Conservation (phyloP, 2,888 invertebrate genomes). For the Melanargia galathea region DNA sequence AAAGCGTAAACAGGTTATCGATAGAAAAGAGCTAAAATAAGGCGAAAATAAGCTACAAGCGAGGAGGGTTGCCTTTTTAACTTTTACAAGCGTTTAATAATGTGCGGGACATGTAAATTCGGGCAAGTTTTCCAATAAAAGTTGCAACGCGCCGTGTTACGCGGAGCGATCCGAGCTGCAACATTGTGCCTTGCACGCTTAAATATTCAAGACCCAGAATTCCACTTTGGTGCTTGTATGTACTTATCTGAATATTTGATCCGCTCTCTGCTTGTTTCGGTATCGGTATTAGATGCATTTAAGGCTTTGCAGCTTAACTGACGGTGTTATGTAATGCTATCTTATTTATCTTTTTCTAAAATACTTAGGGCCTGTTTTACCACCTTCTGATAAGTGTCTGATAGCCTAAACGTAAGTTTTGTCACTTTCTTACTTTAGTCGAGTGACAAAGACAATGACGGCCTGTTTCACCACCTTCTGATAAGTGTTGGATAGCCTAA, state of each 20-base stretch:
- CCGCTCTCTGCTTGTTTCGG: slow-evolving; percentile 6
- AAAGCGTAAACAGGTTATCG: neutral
- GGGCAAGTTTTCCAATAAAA: slow-evolving; percentile 78
- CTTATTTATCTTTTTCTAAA: neutral
- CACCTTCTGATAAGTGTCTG: no score
- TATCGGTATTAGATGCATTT: slow-evolving; percentile 11
- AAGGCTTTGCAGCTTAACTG: neutral
- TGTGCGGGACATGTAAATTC: slow-evolving; percentile 75
- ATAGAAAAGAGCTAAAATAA: neutral
- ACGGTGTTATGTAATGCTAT: neutral
- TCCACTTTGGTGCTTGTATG: slow-evolving; percentile 27
- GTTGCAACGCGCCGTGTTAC: slow-evolving; percentile 59
- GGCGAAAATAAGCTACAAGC: slow-evolving; percentile 6
- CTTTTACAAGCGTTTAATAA: slow-evolving; percentile 72
- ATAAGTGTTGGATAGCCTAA: no score
- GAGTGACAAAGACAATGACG: no score
- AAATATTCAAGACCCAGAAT: slow-evolving; percentile 41
- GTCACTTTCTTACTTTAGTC: no score
- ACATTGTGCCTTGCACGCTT: slow-evolving; percentile 44
- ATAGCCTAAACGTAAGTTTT: no score
- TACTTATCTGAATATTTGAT: slow-evolving; percentile 28
- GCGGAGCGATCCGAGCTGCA: slow-evolving; percentile 40
- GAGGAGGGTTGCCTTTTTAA: slow-evolving; percentile 42
- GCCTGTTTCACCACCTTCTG: no score
- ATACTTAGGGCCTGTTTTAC: neutral